Evolutionary conservation across 2,113 vertebrate genomes (phyloP).

Genomic region (Podiceps cristatus): DNA sequence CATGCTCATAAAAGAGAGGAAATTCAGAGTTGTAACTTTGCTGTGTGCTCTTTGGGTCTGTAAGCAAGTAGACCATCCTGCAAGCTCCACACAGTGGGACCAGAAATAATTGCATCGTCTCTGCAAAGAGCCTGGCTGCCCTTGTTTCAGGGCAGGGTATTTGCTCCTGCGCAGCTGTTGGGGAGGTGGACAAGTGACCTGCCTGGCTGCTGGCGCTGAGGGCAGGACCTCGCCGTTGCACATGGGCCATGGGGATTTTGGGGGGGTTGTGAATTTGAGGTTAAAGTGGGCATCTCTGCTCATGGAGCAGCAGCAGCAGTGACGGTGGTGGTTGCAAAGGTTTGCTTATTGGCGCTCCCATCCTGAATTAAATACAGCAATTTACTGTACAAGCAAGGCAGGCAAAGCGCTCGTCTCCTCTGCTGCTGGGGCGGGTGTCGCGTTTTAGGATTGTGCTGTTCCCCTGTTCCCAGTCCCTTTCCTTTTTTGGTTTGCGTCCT

Average conservation of each 20-base stretch:
- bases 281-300: neutral
- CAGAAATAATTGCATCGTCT: neutral
- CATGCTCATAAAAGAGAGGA: constrained; percentile 2
- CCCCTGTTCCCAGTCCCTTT: neutral
- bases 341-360: neutral
- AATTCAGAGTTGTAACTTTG: neutral
- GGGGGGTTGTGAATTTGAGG: neutral
- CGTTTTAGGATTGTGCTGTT: neutral
- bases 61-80: neutral
- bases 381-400: neutral
- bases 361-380: neutral
- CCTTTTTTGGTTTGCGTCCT: neutral
- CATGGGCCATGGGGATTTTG: fast-evolving
- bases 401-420: neutral
- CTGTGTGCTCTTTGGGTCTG: neutral
- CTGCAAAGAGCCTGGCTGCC: neutral
- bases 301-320: neutral
- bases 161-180: fast-evolving
- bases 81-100: neutral
- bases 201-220: fast-evolving
- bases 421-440: no score
- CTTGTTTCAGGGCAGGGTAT: neutral
- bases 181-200: fast-evolving
- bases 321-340: neutral
- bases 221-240: fast-evolving